Conservation (phyloP, 2,888 invertebrate species). For the Arrhopalites spinosus region DNA sequence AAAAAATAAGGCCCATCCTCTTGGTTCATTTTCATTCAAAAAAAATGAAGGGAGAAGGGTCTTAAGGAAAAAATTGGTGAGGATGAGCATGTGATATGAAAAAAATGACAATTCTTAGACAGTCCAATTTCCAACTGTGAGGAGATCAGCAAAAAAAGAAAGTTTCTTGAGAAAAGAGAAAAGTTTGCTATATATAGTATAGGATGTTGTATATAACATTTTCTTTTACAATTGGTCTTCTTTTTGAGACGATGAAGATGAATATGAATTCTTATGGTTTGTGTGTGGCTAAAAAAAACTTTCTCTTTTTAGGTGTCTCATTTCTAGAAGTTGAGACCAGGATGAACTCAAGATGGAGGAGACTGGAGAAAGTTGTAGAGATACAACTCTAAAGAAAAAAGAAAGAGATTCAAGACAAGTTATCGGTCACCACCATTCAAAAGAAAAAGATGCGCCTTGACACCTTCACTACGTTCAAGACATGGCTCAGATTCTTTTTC, state of each 20-base stretch:
- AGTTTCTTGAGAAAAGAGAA: conserved; percentile 10
- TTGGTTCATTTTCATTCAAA: neutral
- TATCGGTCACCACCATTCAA: conserved; percentile 2
- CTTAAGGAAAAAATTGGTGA: conserved; percentile 13
- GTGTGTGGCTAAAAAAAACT: conserved; percentile 15
- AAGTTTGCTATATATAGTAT: neutral
- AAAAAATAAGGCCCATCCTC: neutral
- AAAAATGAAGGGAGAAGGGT: neutral
- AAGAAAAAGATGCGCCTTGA: conserved; percentile 1
- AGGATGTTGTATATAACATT: neutral
- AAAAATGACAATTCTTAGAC: conserved; percentile 31
- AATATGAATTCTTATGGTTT: conserved; percentile 29
- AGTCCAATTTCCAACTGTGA: conserved; percentile 35
- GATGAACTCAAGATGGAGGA: neutral
- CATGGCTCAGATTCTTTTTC: too few relatives aligned
- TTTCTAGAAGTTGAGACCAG: conserved; percentile 14
- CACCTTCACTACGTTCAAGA: neutral
- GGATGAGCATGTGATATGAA: conserved; percentile 27
- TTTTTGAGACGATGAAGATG: conserved; percentile 21
- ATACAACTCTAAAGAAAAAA: neutral
- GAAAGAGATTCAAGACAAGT: conserved; percentile 3
- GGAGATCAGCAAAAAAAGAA: conserved; percentile 30
- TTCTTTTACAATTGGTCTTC: conserved; percentile 25
- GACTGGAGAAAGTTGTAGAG: neutral
- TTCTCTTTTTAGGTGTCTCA: conserved; percentile 23